A percentile compares a stretch with the other conserved stretches of the same genome.
Evolutionary conservation across 2,113 vertebrate genomes (phyloP).

Genomic region (Syngnathus scovelli): DNA sequence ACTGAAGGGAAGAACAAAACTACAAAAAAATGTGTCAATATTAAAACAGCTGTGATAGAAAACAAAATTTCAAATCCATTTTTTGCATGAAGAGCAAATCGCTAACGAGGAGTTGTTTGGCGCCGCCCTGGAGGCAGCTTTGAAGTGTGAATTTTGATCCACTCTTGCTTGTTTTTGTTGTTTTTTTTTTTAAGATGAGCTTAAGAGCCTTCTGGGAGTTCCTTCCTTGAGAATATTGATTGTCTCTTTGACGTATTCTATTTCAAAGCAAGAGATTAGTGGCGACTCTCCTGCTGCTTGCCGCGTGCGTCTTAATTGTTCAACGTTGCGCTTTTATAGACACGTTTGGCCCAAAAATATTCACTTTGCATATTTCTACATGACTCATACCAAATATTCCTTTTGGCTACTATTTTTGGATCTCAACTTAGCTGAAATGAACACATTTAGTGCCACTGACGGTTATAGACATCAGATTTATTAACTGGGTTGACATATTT

Average conservation of each 20-base stretch:
- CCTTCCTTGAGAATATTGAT: slow-evolving; percentile 9
- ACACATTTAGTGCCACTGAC: no score
- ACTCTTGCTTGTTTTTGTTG: slow-evolving; percentile 17
- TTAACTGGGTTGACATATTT: no score
- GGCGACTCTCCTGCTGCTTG: no score
- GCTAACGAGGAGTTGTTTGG: neutral
- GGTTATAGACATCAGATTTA: no score
- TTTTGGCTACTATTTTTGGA: neutral
- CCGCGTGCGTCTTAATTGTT: no score
- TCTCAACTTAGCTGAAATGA: neutral
- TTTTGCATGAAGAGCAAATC: no score
- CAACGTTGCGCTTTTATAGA: no score
- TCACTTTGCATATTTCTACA: no score
- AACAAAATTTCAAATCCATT: neutral
- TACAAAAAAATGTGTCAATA: no score
- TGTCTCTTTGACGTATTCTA: slow-evolving; percentile 8
- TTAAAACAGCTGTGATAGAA: no score
- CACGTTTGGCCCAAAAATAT: no score
- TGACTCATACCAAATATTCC: neutral
- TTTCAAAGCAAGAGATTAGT: slow-evolving; percentile 19
- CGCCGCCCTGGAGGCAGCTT: neutral
- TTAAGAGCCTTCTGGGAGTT: neutral
- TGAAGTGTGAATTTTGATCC: slow-evolving; percentile 21
- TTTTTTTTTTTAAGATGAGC: slow-evolving; percentile 5
- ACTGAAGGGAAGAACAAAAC: no score